Conservation (phyloP, 2,888 invertebrate genomes). For the Eristalis pertinax region DNA sequence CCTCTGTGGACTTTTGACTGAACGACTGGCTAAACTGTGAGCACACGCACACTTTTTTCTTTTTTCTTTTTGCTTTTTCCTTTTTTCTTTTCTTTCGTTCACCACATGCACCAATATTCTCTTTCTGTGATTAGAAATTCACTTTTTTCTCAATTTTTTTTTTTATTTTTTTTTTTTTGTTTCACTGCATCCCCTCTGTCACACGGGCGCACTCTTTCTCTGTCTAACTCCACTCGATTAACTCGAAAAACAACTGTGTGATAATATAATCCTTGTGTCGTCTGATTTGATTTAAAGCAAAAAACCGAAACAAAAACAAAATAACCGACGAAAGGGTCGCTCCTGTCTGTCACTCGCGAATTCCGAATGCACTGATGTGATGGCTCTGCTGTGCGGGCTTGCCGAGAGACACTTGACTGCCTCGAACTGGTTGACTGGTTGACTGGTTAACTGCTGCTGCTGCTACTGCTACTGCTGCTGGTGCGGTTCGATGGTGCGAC, state of each 20-base stretch:
- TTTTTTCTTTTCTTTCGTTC: slow-evolving; percentile 25
- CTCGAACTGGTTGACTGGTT: neutral
- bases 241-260: neutral
- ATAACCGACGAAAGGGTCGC: no score
- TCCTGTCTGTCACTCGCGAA: slow-evolving; percentile 18
- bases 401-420: slow-evolving; percentile 18
- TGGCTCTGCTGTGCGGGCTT: slow-evolving; percentile 55
- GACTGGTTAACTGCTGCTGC: neutral
- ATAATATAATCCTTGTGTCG: slow-evolving; percentile 39
- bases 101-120: neutral
- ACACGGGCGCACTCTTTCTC: neutral
- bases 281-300: neutral
- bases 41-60: slow-evolving; percentile 10
- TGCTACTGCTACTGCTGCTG: neutral
- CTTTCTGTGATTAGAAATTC: neutral
- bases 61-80: neutral
- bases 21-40: neutral
- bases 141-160: neutral
- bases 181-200: neutral
- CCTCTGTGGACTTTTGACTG: slow-evolving; percentile 16
- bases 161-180: neutral
- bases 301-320: no score
- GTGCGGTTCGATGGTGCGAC: slow-evolving; percentile 13
- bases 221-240: neutral
- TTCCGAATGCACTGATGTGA: neutral